Conservation (phyloP, 2,888 invertebrate species). For the Rhamphomyia laevipes region DNA sequence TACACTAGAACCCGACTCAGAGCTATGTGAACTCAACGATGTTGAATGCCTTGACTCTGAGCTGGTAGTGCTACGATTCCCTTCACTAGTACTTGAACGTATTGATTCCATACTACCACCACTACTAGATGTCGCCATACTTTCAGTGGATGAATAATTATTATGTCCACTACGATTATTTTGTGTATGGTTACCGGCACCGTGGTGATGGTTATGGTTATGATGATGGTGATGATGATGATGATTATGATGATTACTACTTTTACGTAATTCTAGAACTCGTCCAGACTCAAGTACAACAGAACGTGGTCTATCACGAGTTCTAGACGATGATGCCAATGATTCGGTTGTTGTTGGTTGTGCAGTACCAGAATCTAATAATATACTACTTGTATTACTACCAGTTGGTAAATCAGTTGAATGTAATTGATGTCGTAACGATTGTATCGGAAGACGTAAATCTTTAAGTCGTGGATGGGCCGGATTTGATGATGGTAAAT, state of each 20-base stretch:
- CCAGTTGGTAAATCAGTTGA: constrained; percentile 30
- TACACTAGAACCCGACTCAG: constrained; percentile 55
- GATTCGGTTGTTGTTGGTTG: constrained; percentile 1
- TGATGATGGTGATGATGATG: constrained; percentile 30
- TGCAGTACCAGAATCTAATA: constrained; percentile 13
- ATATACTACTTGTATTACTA: constrained; percentile 45
- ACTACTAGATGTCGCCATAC: constrained; percentile 78
- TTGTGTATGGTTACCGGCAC: constrained; percentile 37
- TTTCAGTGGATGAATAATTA: constrained; percentile 58
- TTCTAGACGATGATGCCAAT: constrained; percentile 34
- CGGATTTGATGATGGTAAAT: constrained; percentile 54
- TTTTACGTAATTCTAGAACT: constrained; percentile 62
- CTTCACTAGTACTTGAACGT: constrained; percentile 77
- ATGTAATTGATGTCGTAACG: constrained; percentile 39
- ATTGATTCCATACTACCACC: constrained; percentile 81
- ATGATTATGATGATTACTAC: constrained; percentile 29
- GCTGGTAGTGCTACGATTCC: constrained; percentile 73
- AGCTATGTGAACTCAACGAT: constrained; percentile 75
- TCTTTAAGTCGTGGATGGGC: constrained; percentile 62
- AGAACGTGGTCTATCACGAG: constrained; percentile 56
- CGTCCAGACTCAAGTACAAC: constrained; percentile 50
- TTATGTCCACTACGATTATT: constrained; percentile 19
- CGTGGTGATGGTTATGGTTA: constrained; percentile 35
- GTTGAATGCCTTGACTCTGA: constrained; percentile 75
- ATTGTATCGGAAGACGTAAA: constrained; percentile 59